Evolutionary conservation across 1,140 invertebrate genomes (phyloP).

Genomic region (Oryzaephilus surinamensis): DNA sequence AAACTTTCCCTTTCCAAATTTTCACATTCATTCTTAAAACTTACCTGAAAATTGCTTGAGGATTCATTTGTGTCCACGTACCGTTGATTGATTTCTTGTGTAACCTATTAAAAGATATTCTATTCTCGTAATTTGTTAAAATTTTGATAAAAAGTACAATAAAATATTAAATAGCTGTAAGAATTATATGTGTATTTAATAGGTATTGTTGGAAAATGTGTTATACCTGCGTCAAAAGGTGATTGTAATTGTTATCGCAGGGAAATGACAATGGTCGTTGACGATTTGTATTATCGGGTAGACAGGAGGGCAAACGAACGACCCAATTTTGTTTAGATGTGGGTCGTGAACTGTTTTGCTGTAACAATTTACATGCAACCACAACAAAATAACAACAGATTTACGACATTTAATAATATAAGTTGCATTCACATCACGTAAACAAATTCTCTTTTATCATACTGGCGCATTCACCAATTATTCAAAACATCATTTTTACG

Average conservation of each 20-base stretch:
- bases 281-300: slow-evolving; percentile 17
- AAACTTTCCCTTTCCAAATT: background rate
- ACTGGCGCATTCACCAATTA: no score
- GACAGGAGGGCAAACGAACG: slow-evolving; percentile 18
- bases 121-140: no score
- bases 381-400: background rate
- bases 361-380: background rate
- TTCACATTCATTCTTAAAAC: slow-evolving; percentile 1
- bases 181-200: background rate
- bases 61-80: slow-evolving; percentile 7
- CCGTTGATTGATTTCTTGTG: slow-evolving; percentile 11
- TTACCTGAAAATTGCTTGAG: slow-evolving; percentile 17
- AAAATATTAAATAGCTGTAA: no score
- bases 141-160: slow-evolving; percentile 3
- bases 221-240: slow-evolving; percentile 14
- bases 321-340: slow-evolving; percentile 17
- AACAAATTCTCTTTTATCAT: no score
- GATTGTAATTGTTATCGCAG: slow-evolving; percentile 10
- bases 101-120: slow-evolving; percentile 14
- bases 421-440: background rate
- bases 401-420: no score
- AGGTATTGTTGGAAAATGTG: slow-evolving; percentile 1
- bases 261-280: slow-evolving; percentile 18
- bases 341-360: background rate
- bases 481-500: no score